These are phyloP conservation scores for Phasia obesa DNA, from an alignment of 2,888 invertebrate species.

Conservation along the genomic window DNA sequence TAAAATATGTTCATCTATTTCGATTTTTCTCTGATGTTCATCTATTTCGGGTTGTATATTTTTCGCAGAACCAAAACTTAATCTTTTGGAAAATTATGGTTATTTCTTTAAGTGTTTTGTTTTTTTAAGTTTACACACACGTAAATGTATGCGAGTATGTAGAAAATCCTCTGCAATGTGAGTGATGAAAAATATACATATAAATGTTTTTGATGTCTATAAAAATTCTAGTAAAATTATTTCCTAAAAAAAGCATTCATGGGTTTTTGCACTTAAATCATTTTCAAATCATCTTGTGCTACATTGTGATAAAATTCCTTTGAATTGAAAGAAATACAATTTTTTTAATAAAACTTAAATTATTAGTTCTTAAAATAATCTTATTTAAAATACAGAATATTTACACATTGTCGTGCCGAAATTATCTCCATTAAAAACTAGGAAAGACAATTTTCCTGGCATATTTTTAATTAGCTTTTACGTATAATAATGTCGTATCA, in stretches of 20 bases:
- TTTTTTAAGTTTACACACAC: conserved; percentile 20
- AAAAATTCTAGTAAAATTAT: conserved; percentile 38
- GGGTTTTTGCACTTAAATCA: conserved; percentile 39
- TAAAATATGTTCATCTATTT: no score
- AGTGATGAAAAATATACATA: conserved; percentile 12
- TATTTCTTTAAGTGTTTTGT: background rate
- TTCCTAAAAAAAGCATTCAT: conserved; percentile 37
- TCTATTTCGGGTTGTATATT: no score
- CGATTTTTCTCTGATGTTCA: no score
- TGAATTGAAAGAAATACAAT: conserved; percentile 1
- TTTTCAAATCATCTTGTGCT: conserved; percentile 11
- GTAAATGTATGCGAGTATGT: background rate
- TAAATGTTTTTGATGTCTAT: conserved; percentile 25
- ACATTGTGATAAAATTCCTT: conserved; percentile 30
- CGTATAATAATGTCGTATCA: no score
- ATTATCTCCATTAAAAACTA: no score
- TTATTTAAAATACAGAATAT: background rate
- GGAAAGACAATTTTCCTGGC: no score
- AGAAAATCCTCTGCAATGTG: background rate
- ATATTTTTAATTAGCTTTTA: no score
- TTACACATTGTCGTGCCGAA: no score
- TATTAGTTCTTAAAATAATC: conserved; percentile 1
- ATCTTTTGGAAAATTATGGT: no score
- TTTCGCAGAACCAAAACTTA: no score
- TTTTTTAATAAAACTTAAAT: conserved; percentile 20